Evolutionary conservation across 2,888 invertebrate genomes (phyloP).

Genomic region (Lydus trimaculatus): DNA sequence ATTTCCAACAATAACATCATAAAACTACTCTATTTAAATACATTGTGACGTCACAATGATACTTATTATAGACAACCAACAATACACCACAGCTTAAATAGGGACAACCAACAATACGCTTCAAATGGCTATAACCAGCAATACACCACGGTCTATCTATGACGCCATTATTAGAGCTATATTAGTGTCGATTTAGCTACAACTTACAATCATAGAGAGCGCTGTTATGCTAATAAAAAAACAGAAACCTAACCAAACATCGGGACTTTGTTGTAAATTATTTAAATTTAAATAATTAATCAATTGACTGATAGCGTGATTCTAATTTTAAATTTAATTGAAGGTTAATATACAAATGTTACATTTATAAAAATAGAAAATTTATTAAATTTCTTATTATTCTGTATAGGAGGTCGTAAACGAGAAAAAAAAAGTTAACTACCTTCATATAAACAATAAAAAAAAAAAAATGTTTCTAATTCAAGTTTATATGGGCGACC

Average conservation of each 20-base stretch:
- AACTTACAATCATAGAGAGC: neutral
- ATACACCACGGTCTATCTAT: too few relatives aligned
- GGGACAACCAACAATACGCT: too few relatives aligned
- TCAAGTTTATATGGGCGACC: neutral
- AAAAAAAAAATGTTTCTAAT: neutral
- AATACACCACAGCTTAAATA: too few relatives aligned
- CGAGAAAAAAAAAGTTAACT: neutral
- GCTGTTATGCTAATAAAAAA: too few relatives aligned
- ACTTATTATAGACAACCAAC: too few relatives aligned
- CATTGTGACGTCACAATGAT: too few relatives aligned
- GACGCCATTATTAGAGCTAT: too few relatives aligned
- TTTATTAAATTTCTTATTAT: neutral
- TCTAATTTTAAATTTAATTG: neutral
- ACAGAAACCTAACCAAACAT: too few relatives aligned
- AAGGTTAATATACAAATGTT: constrained; percentile 15
- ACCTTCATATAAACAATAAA: too few relatives aligned
- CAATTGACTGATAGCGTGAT: neutral
- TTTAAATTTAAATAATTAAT: constrained; percentile 14
- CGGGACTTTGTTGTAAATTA: neutral
- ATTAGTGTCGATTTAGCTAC: neutral
- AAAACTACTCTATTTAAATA: too few relatives aligned
- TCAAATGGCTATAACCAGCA: too few relatives aligned
- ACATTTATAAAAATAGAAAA: constrained; percentile 10
- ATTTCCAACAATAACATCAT: too few relatives aligned
- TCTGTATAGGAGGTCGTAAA: neutral